Base-by-base conservation (phyloP, 2,888 invertebrate genomes). In the Drosophila robusta region DNA sequence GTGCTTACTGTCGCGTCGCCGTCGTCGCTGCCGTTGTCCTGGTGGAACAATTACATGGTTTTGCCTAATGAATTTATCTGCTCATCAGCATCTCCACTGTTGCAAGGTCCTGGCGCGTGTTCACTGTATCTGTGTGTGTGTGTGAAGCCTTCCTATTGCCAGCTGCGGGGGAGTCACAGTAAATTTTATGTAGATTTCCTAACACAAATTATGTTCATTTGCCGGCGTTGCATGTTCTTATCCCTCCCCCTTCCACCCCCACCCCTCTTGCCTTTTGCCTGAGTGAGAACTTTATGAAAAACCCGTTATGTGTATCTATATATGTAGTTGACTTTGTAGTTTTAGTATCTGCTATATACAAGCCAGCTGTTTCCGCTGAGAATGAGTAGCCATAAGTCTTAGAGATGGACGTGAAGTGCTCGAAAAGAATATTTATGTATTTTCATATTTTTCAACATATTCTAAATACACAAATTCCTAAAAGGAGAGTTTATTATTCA, bases 51-150 rank as follows among this genome's bases (percentile, higher is more conserved):
- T 91, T 91, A 91, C 89, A 90, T 89, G 90, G 88, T 90, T 90
- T 90, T 90, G 90, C 88, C 90, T 91, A 91, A 91, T 91, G 90
- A 91, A 91, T 91, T 91, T 91, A 91, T 91, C 90, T 91, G 88
- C 89, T 91, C 91, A 90, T 90, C 90, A 91, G 90, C 81, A 87
- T 78, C 90, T 78, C 76, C 57, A 65, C 74, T 67, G 75, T 60
- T 73, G 74, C 78, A 65, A 56, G 69, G 67, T 42, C 55, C 51
- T 61, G 54, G 56, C 55, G 68, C 65, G 50, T 70, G 52, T 58
- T 54, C 46, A 12, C 14, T 44, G 18, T 55, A 24, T 42, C 26
- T 55, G 16, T 46, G 41, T 52, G 22, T 51, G 49, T 58, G 42
- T 58, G 49, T 16, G 44, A 41, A 47, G 44, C 41, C 54, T 42